These are phyloP conservation scores for Bombus difficillimus DNA, from an alignment of 1,140 invertebrate species.

Conservation along the genomic window DNA sequence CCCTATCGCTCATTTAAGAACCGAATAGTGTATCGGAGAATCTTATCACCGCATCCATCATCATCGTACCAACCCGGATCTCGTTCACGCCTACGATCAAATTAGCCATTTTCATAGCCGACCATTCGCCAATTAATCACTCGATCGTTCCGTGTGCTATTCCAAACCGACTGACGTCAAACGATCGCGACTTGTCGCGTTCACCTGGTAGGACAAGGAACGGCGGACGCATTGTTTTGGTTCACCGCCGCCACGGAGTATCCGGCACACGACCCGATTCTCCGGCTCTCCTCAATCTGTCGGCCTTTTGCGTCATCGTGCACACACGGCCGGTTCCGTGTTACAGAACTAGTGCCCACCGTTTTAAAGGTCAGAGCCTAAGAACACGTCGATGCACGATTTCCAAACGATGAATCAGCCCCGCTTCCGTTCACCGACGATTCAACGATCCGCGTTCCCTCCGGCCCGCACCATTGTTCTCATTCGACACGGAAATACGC, in stretches of 20 bases:
- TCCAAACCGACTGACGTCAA: constrained; percentile 58
- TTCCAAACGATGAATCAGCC: constrained; percentile 33
- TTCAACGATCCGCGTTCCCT: not conserved
- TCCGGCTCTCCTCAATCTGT: not conserved
- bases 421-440: not conserved
- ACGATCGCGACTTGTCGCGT: constrained; percentile 39
- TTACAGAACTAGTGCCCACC: too few relatives aligned
- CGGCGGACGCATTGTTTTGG: constrained; percentile 44
- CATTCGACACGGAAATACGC: constrained; percentile 12
- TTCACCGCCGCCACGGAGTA: constrained; percentile 22
- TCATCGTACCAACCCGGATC: constrained; percentile 15
- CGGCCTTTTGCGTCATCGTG: constrained; percentile 25
- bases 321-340: too few relatives aligned
- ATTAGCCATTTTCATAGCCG: not conserved
- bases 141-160: constrained; percentile 55
- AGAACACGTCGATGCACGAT: not conserved
- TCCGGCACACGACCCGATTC: constrained; percentile 58
- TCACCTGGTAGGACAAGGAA: constrained; percentile 28
- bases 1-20: not conserved
- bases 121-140: constrained; percentile 46
- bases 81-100: not conserved
- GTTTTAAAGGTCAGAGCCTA: not conserved
- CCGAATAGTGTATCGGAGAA: not conserved
- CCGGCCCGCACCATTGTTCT: not conserved
- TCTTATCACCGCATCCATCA: not conserved